Evolutionary conservation across 2,113 vertebrate species (phyloP).

Genomic region (Dromas ardeola): DNA sequence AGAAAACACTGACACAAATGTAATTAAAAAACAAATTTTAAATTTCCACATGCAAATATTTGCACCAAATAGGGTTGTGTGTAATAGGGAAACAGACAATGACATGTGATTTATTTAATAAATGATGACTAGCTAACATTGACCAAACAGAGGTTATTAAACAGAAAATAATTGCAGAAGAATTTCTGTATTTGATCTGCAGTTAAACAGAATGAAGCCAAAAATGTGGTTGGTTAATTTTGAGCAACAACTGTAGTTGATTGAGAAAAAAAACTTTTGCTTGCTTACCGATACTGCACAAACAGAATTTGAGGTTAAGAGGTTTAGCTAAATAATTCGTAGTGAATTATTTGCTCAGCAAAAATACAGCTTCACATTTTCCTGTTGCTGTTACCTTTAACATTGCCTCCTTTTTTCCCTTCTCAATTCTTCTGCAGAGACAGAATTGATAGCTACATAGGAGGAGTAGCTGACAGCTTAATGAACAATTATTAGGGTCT

Average conservation of each 20-base stretch:
- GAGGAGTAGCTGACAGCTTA: constrained; percentile 50
- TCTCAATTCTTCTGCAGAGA: neutral
- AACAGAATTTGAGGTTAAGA: neutral
- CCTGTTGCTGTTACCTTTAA: constrained; percentile 2
- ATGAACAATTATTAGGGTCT: constrained; percentile 47
- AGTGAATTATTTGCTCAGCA: constrained; percentile 17
- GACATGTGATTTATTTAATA: neutral
- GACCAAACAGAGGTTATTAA: constrained; percentile 13
- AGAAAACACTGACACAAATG: neutral
- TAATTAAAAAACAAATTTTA: neutral
- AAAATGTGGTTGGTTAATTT: neutral
- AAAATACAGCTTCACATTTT: neutral
- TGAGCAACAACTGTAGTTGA: neutral
- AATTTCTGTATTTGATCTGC: neutral
- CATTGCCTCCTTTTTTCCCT: neutral
- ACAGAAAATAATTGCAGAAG: neutral
- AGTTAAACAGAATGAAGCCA: neutral
- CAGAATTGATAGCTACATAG: constrained; percentile 33
- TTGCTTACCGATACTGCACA: neutral
- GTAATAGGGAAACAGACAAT: neutral
- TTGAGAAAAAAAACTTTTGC: neutral
- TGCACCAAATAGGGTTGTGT: neutral
- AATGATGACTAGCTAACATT: neutral
- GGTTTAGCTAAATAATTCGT: neutral
- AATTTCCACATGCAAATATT: constrained; percentile 35